These are phyloP conservation scores for Dascyllus trimaculatus DNA, from an alignment of 2,113 vertebrate species.

Conservation along the genomic window DNA sequence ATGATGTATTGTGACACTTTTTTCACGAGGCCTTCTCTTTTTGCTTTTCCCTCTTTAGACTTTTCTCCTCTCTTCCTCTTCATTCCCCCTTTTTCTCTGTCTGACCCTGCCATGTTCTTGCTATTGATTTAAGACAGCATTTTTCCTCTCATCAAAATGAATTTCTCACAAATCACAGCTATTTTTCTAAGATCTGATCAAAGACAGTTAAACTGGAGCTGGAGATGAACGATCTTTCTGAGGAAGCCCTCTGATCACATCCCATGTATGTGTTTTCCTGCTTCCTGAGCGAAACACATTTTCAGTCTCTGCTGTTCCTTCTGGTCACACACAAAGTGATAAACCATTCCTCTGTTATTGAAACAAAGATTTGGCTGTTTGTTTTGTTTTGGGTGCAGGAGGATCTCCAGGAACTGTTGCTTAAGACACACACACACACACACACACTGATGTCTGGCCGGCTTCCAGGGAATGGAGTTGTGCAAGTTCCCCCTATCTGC, in stretches of 20 bases:
- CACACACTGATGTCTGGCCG: slow-evolving; percentile 14
- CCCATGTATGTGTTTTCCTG: not conserved
- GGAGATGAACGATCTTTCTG: not conserved
- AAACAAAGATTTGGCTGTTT: slow-evolving; percentile 56
- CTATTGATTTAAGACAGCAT: slow-evolving; percentile 5
- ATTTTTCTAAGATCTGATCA: not conserved
- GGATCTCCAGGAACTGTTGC: slow-evolving; percentile 68
- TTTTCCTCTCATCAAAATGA: not conserved
- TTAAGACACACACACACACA: slow-evolving; percentile 35
- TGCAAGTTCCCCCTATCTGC: slow-evolving; percentile 42
- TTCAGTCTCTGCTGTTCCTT: slow-evolving; percentile 1
- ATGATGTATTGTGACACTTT: no score
- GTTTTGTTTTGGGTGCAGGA: slow-evolving; percentile 59
- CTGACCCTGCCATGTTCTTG: not conserved
- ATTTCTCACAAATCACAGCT: not conserved
- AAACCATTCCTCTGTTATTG: slow-evolving; percentile 41
- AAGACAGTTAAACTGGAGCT: not conserved
- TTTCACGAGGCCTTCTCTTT: no score
- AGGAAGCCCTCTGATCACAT: not conserved
- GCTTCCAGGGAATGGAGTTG: slow-evolving; percentile 21
- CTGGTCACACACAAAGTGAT: slow-evolving; percentile 23
- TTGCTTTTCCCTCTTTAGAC: not conserved
- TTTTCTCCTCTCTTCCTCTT: not conserved
- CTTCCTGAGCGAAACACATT: slow-evolving; percentile 7
- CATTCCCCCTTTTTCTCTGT: not conserved